phyloP scores from a whole-genome alignment of 2,113 vertebrate species.

The Anoplopoma fimbria region DNA sequence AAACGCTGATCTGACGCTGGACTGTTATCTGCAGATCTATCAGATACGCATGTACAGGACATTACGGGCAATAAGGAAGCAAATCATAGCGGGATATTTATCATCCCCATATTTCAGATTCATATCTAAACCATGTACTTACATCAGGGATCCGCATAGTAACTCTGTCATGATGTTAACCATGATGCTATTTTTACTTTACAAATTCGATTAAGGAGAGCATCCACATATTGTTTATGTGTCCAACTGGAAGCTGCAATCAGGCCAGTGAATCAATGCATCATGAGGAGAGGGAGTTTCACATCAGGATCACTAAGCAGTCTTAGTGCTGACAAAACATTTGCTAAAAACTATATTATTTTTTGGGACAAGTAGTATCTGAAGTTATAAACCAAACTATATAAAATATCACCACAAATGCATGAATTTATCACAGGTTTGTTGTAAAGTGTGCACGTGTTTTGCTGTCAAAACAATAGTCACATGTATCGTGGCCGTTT shows the following conservation, averaged over 20 bases:
- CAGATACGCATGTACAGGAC: neutral
- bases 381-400: neutral
- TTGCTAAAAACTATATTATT: neutral
- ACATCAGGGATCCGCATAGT: conserved; percentile 19
- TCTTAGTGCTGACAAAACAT: neutral
- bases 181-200: neutral
- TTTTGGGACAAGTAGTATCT: neutral
- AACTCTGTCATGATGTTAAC: neutral
- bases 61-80: conserved; percentile 1
- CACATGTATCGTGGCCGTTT: neutral
- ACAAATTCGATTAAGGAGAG: neutral
- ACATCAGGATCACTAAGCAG: neutral
- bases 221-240: neutral
- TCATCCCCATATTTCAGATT: conserved; percentile 11
- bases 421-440: neutral
- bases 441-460: neutral
- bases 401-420: neutral
- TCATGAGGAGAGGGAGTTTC: neutral
- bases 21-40: conserved; percentile 38
- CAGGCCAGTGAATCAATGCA: neutral
- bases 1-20: conserved; percentile 26
- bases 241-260: neutral
- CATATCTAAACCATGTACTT: neutral
- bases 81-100: neutral
- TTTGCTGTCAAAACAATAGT: neutral